Conservation (phyloP, 2,888 invertebrate genomes). For the Carpatolechia fugitivella region DNA sequence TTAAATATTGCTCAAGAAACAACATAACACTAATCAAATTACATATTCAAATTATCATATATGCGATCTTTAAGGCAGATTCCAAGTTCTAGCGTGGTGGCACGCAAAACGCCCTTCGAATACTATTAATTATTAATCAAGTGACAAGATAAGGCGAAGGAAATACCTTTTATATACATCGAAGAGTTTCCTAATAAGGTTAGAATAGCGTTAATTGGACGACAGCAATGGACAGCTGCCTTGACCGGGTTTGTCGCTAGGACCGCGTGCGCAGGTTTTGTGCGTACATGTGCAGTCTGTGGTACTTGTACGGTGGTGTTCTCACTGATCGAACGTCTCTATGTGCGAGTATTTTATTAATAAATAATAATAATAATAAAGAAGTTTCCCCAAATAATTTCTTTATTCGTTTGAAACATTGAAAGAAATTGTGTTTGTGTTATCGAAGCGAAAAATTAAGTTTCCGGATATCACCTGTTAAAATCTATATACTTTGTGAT, state of each 20-base stretch:
- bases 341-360: not conserved
- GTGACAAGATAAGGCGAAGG: not conserved
- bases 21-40: too few species aligned
- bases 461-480: too few species aligned
- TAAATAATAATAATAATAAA: too few species aligned
- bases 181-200: not conserved
- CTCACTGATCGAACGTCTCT: not conserved
- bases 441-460: too few species aligned
- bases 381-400: too few species aligned
- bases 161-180: not conserved
- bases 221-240: not conserved
- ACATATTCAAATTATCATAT: not conserved
- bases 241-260: not conserved
- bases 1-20: too few species aligned
- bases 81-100: not conserved
- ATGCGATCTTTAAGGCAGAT: slow-evolving; percentile 7
- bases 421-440: too few species aligned
- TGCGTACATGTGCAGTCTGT: not conserved
- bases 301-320: not conserved
- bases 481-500: too few species aligned
- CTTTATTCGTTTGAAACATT: too few species aligned
- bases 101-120: slow-evolving; percentile 2
- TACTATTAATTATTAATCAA: not conserved
- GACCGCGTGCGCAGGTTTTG: not conserved
- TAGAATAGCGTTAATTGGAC: not conserved